Evolutionary conservation across 1,140 invertebrate genomes (phyloP).

Genomic region (Kradibia gibbosae): DNA sequence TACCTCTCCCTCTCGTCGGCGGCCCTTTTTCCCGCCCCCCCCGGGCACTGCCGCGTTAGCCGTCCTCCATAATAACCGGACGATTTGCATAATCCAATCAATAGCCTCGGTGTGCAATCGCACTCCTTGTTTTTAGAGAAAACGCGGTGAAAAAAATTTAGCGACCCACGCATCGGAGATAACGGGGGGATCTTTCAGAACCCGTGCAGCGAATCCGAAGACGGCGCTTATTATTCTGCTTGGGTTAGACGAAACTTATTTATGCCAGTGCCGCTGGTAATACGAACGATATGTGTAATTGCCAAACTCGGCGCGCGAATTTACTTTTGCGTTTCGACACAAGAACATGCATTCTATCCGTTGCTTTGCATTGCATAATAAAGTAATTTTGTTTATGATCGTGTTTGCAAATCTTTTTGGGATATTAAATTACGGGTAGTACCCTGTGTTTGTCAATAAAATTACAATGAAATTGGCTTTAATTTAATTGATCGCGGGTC

Average conservation of each 20-base stretch:
- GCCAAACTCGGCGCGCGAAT: not conserved
- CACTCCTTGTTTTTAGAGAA: not conserved
- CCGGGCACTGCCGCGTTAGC: too few species aligned
- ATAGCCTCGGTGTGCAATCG: not conserved
- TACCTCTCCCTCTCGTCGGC: too few species aligned
- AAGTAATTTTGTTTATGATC: too few species aligned
- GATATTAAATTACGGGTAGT: too few species aligned
- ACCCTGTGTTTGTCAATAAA: too few species aligned
- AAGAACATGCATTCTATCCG: not conserved
- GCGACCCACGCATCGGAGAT: not conserved
- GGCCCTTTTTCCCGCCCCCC: too few species aligned
- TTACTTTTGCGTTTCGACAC: not conserved
- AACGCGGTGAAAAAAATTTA: not conserved
- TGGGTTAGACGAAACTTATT: not conserved
- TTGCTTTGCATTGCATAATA: too few species aligned
- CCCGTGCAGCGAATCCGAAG: not conserved
- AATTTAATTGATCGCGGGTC: too few species aligned
- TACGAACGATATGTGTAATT: not conserved
- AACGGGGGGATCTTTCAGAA: not conserved
- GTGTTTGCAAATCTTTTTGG: too few species aligned
- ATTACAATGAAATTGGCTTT: too few species aligned
- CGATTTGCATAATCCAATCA: conserved; percentile 27
- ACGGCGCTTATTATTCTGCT: not conserved
- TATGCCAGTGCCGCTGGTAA: not conserved
- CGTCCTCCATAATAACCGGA: too few species aligned